phyloP scores from a whole-genome alignment of 2,797 vertebrate species.

The Cichlasoma orientale region DNA sequence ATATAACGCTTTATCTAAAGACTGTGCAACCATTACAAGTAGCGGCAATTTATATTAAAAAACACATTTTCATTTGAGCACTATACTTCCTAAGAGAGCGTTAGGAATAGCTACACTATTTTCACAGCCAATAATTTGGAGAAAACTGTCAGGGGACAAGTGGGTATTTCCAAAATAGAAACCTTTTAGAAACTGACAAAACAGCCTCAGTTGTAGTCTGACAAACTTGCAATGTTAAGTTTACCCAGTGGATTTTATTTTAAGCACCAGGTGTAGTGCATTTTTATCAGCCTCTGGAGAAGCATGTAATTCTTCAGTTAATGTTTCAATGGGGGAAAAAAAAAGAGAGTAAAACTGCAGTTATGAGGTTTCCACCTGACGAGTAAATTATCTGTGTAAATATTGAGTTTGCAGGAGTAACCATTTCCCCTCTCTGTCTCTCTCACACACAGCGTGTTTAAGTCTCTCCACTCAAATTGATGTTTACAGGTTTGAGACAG shows the following conservation, averaged over 20 bases:
- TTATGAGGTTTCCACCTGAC: slow-evolving; percentile 42
- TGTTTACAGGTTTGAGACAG: slow-evolving; percentile 74
- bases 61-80: slow-evolving; percentile 18
- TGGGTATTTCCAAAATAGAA: slow-evolving; percentile 27
- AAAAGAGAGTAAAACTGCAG: slow-evolving; percentile 19
- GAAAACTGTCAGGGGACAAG: slow-evolving; percentile 14
- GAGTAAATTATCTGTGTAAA: slow-evolving; percentile 58
- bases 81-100: not conserved
- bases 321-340: slow-evolving; percentile 31
- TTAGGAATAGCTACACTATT: slow-evolving; percentile 12
- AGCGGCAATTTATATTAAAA: slow-evolving; percentile 6
- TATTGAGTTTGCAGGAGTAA: slow-evolving; percentile 54
- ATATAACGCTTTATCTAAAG: slow-evolving; percentile 20
- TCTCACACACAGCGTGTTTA: slow-evolving; percentile 11
- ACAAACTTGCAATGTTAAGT: slow-evolving; percentile 34
- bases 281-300: slow-evolving; percentile 38
- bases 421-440: slow-evolving; percentile 17
- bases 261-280: slow-evolving; percentile 36
- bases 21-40: slow-evolving; percentile 14
- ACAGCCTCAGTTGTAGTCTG: slow-evolving; percentile 20
- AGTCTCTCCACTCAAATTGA: slow-evolving; percentile 48
- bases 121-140: slow-evolving; percentile 3
- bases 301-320: slow-evolving; percentile 48
- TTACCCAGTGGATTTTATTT: slow-evolving; percentile 35
- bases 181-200: slow-evolving; percentile 26